Base-by-base conservation (phyloP, 2,797 vertebrate genomes). In the Anguilla anguilla region DNA sequence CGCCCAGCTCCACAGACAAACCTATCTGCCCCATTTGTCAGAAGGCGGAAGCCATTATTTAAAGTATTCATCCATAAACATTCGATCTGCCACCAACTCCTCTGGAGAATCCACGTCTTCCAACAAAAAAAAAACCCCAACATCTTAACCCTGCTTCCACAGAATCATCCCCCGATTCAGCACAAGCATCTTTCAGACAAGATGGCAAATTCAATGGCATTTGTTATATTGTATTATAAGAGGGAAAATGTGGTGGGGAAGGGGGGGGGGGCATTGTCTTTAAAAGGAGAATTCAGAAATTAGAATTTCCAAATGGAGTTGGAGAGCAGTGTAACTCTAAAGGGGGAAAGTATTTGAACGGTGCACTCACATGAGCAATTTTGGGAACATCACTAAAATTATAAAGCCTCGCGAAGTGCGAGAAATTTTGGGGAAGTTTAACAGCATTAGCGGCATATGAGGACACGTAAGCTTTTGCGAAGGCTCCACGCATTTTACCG, bases 351-450 rank as follows among this genome's bases (percentile, higher is more conserved):
- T 84, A 57, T 90, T 89, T 0, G 1, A 90, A 92, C 89, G 85
- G n/a, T 7, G 28, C 86, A 19, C 87, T 85, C 86, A 91, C 92
- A 93, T 93, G 93, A 91, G 89, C 49, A 35, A 86, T 91, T 81
- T 93, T 86, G 92, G 25, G 46, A n/a, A 51, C 19, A 43, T 43
- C 28, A n/a, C n/a, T 83, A 72, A n/a, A 13, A 86, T 59, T 84
- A 69, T 49, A 19, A 69, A 31, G 25, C 59, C 85, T 83, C 17
- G 6, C 35, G 81, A 46, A 31, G 51, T 7, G n/a, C 6, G 25
- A 39, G 72, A 57, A 22, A 7, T 51, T 19, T 15, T 0, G 13
- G 53, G 51, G 0, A 51, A 51, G 51, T 51, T 51, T 51, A 74
- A 77, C 49, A 55, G 51, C 72, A 43, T 79, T 77, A 79, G 3